Percentiles rank a stretch among this genome's conserved stretches.
Conservation (phyloP, 1,140 invertebrate species). For the Neocloeon triangulifer region DNA sequence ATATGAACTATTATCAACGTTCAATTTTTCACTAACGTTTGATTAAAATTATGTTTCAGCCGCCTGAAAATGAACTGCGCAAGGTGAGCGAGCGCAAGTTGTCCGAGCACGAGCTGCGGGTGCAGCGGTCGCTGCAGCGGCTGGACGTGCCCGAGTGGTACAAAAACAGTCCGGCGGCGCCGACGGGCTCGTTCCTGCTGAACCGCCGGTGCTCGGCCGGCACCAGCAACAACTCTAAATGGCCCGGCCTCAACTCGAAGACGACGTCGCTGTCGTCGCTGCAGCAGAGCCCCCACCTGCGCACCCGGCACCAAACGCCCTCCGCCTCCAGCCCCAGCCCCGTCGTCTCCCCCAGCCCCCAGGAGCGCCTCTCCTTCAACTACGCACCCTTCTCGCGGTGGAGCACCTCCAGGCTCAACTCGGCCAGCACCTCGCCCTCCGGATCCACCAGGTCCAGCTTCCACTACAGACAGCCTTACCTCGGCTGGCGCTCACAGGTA, state of each 20-base stretch:
- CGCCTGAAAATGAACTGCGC: constrained; percentile 79
- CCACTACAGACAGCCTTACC: constrained; percentile 51
- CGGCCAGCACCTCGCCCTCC: constrained; percentile 28
- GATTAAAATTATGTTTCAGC: no score
- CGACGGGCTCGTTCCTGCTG: constrained; percentile 16
- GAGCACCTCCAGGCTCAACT: constrained; percentile 63
- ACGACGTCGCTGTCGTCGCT: constrained; percentile 49
- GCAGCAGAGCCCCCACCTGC: constrained; percentile 14
- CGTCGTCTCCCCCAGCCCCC: no score
- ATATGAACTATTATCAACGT: no score
- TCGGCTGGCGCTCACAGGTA: constrained; percentile 76
- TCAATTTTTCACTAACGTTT: no score
- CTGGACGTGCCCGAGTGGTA: constrained; percentile 91
- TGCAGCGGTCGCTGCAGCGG: constrained; percentile 75
- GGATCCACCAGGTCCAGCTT: constrained; percentile 35
- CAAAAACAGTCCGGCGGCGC: constrained; percentile 41
- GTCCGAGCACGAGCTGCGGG: constrained; percentile 76
- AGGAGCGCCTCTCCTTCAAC: no score
- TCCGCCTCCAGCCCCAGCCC: constrained; percentile 23
- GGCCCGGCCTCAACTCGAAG: constrained; percentile 50
- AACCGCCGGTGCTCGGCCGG: constrained; percentile 13
- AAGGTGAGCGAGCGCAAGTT: constrained; percentile 45
- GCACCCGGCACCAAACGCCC: no score
- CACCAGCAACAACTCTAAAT: constrained; percentile 22
- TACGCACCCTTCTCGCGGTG: constrained; percentile 47